Conservation (phyloP, 2,888 invertebrate genomes). For the Nemotelus nigrinus region DNA sequence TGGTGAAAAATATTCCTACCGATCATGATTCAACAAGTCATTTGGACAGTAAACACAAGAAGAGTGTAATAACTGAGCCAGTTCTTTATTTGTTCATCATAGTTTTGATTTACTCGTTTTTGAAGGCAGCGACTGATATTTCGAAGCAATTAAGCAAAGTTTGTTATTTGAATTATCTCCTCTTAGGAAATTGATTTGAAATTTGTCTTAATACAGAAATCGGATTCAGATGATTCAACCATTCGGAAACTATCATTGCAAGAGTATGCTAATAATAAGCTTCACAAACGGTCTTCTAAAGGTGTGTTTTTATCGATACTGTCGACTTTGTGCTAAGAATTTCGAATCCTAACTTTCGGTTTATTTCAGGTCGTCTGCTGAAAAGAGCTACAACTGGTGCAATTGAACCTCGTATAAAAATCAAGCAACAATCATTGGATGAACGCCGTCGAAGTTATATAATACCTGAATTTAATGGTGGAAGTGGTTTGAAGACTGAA, state of each 20-base stretch:
- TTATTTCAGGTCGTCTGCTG: constrained; percentile 36
- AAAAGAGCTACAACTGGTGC: constrained; percentile 43
- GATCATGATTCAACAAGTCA: too few relatives aligned
- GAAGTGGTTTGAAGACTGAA: constrained; percentile 44
- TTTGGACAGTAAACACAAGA: constrained; percentile 37
- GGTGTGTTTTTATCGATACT: constrained; percentile 33
- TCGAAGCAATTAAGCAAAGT: constrained; percentile 64
- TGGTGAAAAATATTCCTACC: too few relatives aligned
- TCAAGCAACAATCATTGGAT: constrained; percentile 40
- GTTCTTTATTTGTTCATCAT: constrained; percentile 63
- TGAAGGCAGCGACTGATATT: constrained; percentile 63
- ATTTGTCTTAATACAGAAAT: constrained; percentile 16
- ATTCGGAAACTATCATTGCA: constrained; percentile 62
- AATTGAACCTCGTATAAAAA: constrained; percentile 26
- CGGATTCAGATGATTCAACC: constrained; percentile 58
- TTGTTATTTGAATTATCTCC: constrained; percentile 44
- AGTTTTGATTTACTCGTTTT: constrained; percentile 61
- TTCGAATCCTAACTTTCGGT: not conserved
- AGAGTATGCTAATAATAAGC: constrained; percentile 57
- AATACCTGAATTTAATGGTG: constrained; percentile 36
- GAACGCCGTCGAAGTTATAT: constrained; percentile 38
- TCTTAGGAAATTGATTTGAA: not conserved
- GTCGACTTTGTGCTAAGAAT: not conserved
- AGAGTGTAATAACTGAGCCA: constrained; percentile 54
- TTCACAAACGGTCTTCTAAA: constrained; percentile 54